Evolutionary conservation across 2,113 vertebrate genomes (phyloP).

Genomic region (Octodon degus): DNA sequence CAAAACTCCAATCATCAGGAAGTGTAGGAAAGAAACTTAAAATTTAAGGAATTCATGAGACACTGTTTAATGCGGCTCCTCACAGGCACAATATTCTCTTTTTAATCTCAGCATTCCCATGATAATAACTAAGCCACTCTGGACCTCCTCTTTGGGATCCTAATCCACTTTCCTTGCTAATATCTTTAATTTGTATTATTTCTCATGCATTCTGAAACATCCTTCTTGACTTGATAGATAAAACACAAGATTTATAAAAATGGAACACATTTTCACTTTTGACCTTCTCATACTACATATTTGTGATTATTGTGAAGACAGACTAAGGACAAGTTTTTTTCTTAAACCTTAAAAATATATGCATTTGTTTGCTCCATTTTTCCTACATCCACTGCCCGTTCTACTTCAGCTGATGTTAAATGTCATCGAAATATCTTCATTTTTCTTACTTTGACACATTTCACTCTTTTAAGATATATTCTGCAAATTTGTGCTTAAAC

Average conservation of each 20-base stretch:
- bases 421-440: slow-evolving; percentile 78
- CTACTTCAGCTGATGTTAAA: slow-evolving; percentile 71
- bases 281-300: neutral
- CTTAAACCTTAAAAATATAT: slow-evolving; percentile 39
- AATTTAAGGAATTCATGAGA: neutral
- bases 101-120: accelerated
- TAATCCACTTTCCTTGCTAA: neutral
- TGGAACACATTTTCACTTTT: neutral
- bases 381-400: neutral
- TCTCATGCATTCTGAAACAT: neutral
- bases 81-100: neutral
- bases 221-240: slow-evolving; percentile 21
- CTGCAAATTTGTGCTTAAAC: slow-evolving; percentile 71
- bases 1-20: neutral
- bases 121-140: neutral
- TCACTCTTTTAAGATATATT: slow-evolving; percentile 60
- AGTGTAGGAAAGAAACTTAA: neutral
- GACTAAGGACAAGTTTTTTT: neutral
- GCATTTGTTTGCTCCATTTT: neutral
- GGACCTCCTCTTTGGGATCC: neutral
- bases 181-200: neutral
- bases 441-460: slow-evolving; percentile 77
- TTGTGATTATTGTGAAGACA: neutral
- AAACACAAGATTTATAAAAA: slow-evolving; percentile 45
- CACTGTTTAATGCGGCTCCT: neutral